Evolutionary conservation across 2,888 invertebrate species (phyloP), one percentile per base, ranked within the genome.

Genomic region (Junonia oenone): DNA sequence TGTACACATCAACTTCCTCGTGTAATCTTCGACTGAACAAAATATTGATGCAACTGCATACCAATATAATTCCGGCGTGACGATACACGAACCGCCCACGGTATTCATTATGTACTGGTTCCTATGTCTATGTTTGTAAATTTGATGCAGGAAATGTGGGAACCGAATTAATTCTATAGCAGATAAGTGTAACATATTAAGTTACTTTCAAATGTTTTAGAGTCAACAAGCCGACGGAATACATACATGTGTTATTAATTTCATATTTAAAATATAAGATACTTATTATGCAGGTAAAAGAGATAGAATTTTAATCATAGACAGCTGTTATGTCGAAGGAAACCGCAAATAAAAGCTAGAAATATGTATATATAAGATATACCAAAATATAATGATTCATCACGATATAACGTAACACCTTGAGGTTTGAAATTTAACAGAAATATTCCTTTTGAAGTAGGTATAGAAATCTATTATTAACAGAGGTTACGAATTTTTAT

Each of bases 1-100:
- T 68, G 71, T 72, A 74, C 73, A 75, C 71, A 75, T 70, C 65
- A 71, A 74, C 73, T 75, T 72, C 74, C 67, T 75, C 72, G 56
- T 70, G 71, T 75, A 75, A 76, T 72, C 68, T 74, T 72, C 70
- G 68, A 67, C 64, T 63, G 66, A 65, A 67, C 66, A 69, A 61
- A 69, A 66, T 61, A 66, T 68, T 68, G 69, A 73, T 65, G 71
- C 69, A 71, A 74, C 68, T 69, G 66, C 69, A 68, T 69, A 63
- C 66, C 65, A 58, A 58, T 61, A 68, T 63, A 64, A 61, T 64
- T 65, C 61, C 62, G 35, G 17, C 58, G 50, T 53, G 58, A 58
- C 53, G 58, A 58, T 58, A 51, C 51, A 55, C 49, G 33, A 53
- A 51, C 46, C 51, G 54, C 54, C 56, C 49, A 57, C 50, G 47